Percentiles rank a stretch among this genome's conserved stretches.
Conservation (phyloP, 1,140 invertebrate species). For the Bradynema listronoti region DNA sequence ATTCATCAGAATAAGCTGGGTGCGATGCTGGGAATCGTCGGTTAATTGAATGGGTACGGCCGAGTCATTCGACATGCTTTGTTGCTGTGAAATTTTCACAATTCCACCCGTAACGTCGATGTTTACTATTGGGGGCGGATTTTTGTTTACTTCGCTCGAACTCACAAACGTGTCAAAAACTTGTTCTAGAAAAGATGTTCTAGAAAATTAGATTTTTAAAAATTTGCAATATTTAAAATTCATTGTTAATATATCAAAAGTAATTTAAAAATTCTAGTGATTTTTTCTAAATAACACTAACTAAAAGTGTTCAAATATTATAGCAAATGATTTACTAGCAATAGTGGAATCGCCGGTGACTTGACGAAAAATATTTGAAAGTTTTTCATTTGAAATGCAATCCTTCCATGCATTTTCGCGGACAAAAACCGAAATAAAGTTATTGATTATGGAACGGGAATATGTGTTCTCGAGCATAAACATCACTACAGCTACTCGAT, state of each 20-base stretch:
- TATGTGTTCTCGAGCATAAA: slow-evolving; percentile 16
- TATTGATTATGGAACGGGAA: neutral
- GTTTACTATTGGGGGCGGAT: no score
- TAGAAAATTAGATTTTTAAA: no score
- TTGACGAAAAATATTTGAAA: slow-evolving; percentile 5
- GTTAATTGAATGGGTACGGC: neutral
- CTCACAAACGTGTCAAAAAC: slow-evolving; percentile 19
- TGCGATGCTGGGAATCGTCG: neutral
- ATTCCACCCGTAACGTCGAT: no score
- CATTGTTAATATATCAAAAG: no score
- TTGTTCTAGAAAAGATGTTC: slow-evolving; percentile 6
- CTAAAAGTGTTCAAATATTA: neutral
- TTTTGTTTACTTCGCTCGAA: no score
- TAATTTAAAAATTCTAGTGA: no score
- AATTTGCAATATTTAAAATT: no score
- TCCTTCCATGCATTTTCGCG: slow-evolving; percentile 6
- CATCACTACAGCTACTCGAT: slow-evolving; percentile 11
- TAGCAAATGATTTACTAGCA: neutral
- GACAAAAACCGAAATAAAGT: slow-evolving; percentile 13
- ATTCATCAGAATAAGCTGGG: neutral
- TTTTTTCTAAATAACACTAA: slow-evolving; percentile 1
- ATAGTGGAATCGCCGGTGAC: neutral
- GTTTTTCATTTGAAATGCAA: slow-evolving; percentile 15
- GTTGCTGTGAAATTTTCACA: neutral
- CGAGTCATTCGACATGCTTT: neutral